Base-by-base conservation (phyloP, 2,888 invertebrate species). In the Andrena praecox region DNA sequence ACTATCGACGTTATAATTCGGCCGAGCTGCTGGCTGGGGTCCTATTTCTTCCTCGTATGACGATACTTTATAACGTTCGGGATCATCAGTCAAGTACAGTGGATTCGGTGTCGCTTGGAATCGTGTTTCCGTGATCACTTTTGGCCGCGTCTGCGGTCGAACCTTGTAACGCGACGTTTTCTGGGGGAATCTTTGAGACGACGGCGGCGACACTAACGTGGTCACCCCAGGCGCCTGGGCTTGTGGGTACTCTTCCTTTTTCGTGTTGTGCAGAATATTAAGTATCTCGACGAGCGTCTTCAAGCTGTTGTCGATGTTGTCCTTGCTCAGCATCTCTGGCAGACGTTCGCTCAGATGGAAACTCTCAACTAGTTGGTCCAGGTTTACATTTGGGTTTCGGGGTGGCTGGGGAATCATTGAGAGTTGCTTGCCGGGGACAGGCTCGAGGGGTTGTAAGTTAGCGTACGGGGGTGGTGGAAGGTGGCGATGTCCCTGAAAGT, bases 261-360 rank as follows among this genome's bases (percentile, higher is more conserved):
- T 95, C 93, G 83, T 95, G 92, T 85, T 95, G 94, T 88, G 97
- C 66, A 97, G 94, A 77, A 96, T 95, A 90, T 96, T 96, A 67
- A 98, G 94, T 79, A 97, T 97, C 91, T 96, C 96, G 16, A 97
- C 95, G 77, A 98, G 94, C 0, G 97, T 97, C 91, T 95, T 96
- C 83, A 98, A 97, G 66, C 97, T 97, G 81, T 96, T 96, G 87
- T 97, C 97, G 63, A 97, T 96, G 90, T 97, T 97, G 86, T 97
- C 96, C 71, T 96, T 95, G 4, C 97, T 97, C 33, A 97, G 95
- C 8, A 96, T 96, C 87, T 97, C 96, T 0, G 97, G 97, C 86
- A 98, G 94, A 62, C 96, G 96, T 93, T 97, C 97, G 87, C 96
- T 96, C 24, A 96, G 94, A 93, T 97, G 97, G 35, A 97, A 94